These are phyloP conservation scores for Rhinoraja longicauda DNA, from an alignment of 2,797 vertebrate genomes.

Conservation along the genomic window DNA sequence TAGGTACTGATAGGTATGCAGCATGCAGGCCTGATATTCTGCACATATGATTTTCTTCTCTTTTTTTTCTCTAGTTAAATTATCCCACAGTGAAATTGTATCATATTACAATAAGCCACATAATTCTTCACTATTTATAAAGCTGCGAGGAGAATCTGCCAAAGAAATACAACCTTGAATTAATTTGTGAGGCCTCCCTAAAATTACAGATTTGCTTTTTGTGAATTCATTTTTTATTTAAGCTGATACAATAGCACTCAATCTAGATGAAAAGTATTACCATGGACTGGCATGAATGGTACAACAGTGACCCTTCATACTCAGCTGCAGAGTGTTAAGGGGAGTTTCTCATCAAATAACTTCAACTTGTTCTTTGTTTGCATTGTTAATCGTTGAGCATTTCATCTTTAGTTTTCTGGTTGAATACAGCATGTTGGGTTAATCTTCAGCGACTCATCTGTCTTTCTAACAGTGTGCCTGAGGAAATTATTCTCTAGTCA, in stretches of 20 bases:
- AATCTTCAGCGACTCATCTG: background rate
- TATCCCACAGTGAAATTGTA: background rate
- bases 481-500: background rate
- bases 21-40: background rate
- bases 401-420: background rate
- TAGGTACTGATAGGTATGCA: background rate
- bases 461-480: background rate
- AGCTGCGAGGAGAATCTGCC: background rate
- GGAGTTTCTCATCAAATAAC: background rate
- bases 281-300: background rate
- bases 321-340: background rate
- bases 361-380: background rate
- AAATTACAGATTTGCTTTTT: background rate
- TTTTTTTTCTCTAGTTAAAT: background rate
- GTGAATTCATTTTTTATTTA: background rate
- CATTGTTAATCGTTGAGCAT: background rate
- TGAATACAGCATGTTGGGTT: background rate
- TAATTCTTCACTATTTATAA: background rate
- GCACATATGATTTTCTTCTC: background rate
- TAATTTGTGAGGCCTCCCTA: background rate
- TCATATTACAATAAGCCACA: background rate
- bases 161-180: background rate
- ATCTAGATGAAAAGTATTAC: background rate
- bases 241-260: background rate
- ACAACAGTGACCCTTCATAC: background rate